Percentiles rank a stretch among this genome's conserved stretches.
Evolutionary conservation across 2,797 vertebrate species (phyloP).

Genomic region (Sebastes hubbsi): DNA sequence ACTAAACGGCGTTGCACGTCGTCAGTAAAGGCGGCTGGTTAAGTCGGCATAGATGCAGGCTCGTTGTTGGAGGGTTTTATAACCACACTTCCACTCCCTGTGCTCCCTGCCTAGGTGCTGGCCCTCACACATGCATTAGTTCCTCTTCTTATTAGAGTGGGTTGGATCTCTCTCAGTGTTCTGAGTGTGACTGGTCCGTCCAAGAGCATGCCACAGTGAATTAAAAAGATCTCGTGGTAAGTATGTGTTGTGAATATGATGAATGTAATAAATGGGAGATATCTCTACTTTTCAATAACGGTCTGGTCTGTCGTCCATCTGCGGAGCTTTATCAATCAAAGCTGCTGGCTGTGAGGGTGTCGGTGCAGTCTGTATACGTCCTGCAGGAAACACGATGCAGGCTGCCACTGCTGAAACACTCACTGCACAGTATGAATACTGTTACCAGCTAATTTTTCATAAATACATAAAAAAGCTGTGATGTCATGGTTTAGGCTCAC

Average conservation of each 20-base stretch:
- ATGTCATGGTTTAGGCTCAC: not conserved
- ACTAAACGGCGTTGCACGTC: too few species aligned
- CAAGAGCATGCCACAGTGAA: not conserved
- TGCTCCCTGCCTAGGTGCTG: too few species aligned
- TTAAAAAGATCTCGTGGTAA: not conserved
- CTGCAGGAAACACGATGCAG: not conserved
- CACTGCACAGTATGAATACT: not conserved
- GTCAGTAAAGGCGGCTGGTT: too few species aligned
- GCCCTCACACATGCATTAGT: too few species aligned
- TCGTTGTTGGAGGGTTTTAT: too few species aligned
- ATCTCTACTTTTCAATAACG: not conserved
- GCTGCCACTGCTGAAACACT: not conserved
- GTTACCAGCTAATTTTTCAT: not conserved
- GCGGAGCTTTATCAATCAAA: slow-evolving; percentile 43
- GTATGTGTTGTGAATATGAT: not conserved
- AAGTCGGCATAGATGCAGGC: too few species aligned
- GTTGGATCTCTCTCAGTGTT: too few species aligned
- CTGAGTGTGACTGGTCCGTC: not conserved
- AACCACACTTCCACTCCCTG: too few species aligned
- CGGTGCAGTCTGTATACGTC: not conserved
- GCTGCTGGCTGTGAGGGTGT: not conserved
- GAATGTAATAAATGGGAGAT: slow-evolving; percentile 1
- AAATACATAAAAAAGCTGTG: not conserved
- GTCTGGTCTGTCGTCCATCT: not conserved
- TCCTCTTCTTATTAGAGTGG: too few species aligned